Base-by-base conservation (phyloP, 92 coral and sea anemone genomes). In the Palythoa grandis region DNA sequence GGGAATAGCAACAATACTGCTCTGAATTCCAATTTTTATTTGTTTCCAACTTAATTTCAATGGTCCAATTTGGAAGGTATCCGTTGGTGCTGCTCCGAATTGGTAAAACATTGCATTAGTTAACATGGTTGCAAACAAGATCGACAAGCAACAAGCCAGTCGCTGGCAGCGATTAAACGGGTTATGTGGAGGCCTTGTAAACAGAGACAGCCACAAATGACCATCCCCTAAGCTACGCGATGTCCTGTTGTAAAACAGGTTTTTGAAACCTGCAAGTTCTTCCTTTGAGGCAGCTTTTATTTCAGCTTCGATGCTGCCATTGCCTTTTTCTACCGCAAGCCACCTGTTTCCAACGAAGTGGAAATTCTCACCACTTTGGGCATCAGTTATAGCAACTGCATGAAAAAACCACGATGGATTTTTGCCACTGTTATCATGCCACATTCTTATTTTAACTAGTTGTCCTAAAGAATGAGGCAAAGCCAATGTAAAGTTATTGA, bases 61-160 rank as follows among this genome's bases (percentile, higher is more conserved):
- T 57, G 98, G 98, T 9, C 98, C 98, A n/a, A 94, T 70, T 75
- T 89, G 94, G 70, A 94, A 88, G 3, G 94, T 70, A 68, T 94
- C 95, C 63, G 90, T 92, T 52, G 98, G 96, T 12, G 90, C 82
- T 3, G 92, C 87, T 7, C 96, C 98, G 63, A 91, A 93, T 47
- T 95, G 93, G 88, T 93, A 95, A 77, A 95, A 95, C 98, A 95
- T 95, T 47, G 98, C 98, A 84, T 95, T 95, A 50, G 96, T 93
- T 11, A 95, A 89, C 98, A 95, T 95, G 74, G 98, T 87, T 1
- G 98, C 94, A 54, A 95, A 95, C 25, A 95, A 82, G 17, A 95
- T 82, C 16, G 98, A 92, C 22, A 95, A 69, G 72, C 98, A 95
- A 48, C 98, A 93, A 11, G 92, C 92, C 73, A 93, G 69, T 50